Base-by-base conservation (phyloP, 2,113 vertebrate species). In the Stomatorhinus ivindoensis region DNA sequence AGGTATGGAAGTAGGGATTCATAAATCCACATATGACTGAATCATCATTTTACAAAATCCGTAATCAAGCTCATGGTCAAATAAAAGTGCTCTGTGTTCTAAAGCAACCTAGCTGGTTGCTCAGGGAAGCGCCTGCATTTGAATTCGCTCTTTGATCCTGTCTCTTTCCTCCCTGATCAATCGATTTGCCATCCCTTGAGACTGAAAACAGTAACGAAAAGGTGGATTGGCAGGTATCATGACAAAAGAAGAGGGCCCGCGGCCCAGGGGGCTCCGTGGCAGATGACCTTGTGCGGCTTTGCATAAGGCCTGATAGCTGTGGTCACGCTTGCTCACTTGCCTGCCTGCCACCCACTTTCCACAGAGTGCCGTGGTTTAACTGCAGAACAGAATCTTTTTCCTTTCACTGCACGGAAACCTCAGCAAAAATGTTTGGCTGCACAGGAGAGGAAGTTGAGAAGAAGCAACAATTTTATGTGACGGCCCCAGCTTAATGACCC, bases 401-500 rank as follows among this genome's bases (percentile, higher is more conserved):
- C 24, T 83, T 73, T 86, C 46, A 11, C 42, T 87, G 65, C 89
- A 55, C 17, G 58, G 11, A 65, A 86, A 89, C 83, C 89, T n/a
- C 55, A 48, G 58, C 47, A 39, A 87, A 19, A 31, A 46, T 42
- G 61, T 48, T 35, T 51, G 2, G 65, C 31, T 55, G 35, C 4
- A 53, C n/a, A 91, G 92, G 90, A 89, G 88, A 92, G 61, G 53
- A 50, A 90, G 47, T 89, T 92, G 87, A 91, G 92, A n/a, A 47
- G 47, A n/a, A 47, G 44, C 87, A 42, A 69, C 6, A 1, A 88
- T 88, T 86, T 65, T 73, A 89, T 86, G 88, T 91, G 90, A 73
- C 3, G 15, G 90, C 91, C 89, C 89, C 91, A 91, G 93, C 92
- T 89, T 92, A 82, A 87, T 90, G 91, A 91, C 92, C 92, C 91